A percentile compares a stretch with the other conserved stretches of the same genome.
These are phyloP conservation scores for Cyclargus thomasi DNA, from an alignment of 1,140 invertebrate genomes.

Conservation along the genomic window DNA sequence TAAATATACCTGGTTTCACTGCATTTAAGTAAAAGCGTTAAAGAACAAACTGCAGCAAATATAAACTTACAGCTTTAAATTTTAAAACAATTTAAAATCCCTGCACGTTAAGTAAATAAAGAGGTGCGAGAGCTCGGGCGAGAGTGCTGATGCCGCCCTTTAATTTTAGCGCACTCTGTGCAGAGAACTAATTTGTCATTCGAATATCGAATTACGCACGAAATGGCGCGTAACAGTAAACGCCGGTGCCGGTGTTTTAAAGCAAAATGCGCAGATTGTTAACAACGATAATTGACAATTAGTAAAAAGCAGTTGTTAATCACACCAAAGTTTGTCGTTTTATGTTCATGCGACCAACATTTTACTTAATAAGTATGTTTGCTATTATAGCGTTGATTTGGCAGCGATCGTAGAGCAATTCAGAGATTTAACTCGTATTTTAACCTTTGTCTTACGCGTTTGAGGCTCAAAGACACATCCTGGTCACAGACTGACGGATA, in stretches of 20 bases:
- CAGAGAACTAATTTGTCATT: constrained; percentile 68
- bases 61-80: background rate
- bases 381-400: too few relatives aligned
- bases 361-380: too few relatives aligned
- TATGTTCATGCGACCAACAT: too few relatives aligned
- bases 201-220: constrained; percentile 70
- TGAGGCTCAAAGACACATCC: too few relatives aligned
- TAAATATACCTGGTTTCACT: too few relatives aligned
- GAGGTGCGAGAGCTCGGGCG: constrained; percentile 18
- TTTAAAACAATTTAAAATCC: constrained; percentile 7
- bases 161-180: constrained; percentile 53
- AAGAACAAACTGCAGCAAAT: background rate
- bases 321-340: too few relatives aligned
- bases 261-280: constrained; percentile 53
- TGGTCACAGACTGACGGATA: too few relatives aligned
- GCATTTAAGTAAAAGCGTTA: too few relatives aligned
- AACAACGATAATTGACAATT: constrained; percentile 49
- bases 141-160: constrained; percentile 35
- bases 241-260: constrained; percentile 55
- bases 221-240: constrained; percentile 67
- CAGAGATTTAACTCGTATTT: too few relatives aligned
- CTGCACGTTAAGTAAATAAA: constrained; percentile 20
- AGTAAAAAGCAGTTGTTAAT: constrained; percentile 48
- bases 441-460: too few relatives aligned
- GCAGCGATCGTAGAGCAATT: too few relatives aligned